Base-by-base conservation (phyloP, 2,888 invertebrate species). In the Cosmia trapezina region DNA sequence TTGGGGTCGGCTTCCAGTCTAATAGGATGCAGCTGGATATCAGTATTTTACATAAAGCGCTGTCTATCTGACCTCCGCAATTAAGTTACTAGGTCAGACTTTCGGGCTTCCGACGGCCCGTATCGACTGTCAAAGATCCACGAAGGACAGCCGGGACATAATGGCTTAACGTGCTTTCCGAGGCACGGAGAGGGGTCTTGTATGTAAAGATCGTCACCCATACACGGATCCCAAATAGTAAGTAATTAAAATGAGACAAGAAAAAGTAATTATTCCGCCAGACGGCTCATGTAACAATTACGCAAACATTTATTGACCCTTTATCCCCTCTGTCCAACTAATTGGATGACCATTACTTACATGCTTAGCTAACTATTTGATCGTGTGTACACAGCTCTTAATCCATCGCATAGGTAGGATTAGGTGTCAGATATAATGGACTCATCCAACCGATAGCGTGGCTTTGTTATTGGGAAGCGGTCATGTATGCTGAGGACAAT, bases 311-410 rank as follows among this genome's bases (percentile, higher is more conserved):
- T 70, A 76, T 63, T 47, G 77, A 59, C 51, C 41, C 33, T 77
- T 77, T 59, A 59, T 70, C 70, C 57, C 56, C 43, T 71, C n/a
- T 19, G 11, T 43, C 4, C 6, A n/a, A 33, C 53, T 76, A 76
- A 76, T 77, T 61, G 61, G 78, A 78, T 73, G 61, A 51, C 61
- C 45, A 56, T 76, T 65, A 65, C 49, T 73, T 63, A 73, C 49
- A 51, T 53, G 60, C 49, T 64, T 54, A 68, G 62, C 41, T 59
- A 64, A 74, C 54, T 51, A 28, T 61, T 78, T 60, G 54, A 54
- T 43, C 63, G 22, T 64, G 61, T 66, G 49, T 70, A 70, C 49
- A 53, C n/a, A 41, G 70, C 22, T 54, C 53, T 62, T 78, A 80
- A 80, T 75, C 64, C 80, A 7, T 45, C 14, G n/a, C 43, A 64